A percentile compares a stretch with the other conserved stretches of the same genome.
phyloP scores from a whole-genome alignment of 2,113 vertebrate genomes.

The Cnemophilus loriae region DNA sequence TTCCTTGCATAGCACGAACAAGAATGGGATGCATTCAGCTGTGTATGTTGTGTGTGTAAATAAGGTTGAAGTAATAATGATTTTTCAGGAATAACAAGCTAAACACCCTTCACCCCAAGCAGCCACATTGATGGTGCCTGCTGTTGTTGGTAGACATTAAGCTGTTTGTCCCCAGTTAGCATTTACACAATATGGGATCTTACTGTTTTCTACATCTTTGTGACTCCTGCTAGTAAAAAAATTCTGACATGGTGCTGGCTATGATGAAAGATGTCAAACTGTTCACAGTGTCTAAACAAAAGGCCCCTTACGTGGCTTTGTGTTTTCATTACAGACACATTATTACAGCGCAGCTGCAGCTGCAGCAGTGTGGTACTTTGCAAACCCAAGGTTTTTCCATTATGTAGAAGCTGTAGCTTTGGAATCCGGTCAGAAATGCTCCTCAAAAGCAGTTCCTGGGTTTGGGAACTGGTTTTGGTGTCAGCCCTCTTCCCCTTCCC shows the following conservation, averaged over 20 bases:
- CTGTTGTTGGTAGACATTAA: constrained; percentile 2
- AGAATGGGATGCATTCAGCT: not conserved
- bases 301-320: not conserved
- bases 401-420: not conserved
- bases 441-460: not conserved
- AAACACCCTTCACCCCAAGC: not conserved
- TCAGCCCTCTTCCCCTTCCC: not conserved
- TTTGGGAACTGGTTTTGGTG: not conserved
- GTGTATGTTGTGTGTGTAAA: not conserved
- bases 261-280: constrained; percentile 13
- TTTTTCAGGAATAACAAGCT: constrained; percentile 21
- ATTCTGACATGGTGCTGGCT: not conserved
- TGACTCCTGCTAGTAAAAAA: constrained; percentile 2
- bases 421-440: not conserved
- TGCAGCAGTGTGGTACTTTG: not conserved
- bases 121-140: not conserved
- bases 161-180: not conserved
- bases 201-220: constrained; percentile 21
- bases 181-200: not conserved
- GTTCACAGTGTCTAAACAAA: constrained; percentile 9
- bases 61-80: constrained; percentile 36
- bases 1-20: not conserved
- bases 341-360: not conserved
- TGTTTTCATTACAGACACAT: not conserved
- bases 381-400: not conserved